These are phyloP conservation scores for Pseudois nayaur DNA, from an alignment of 2,113 vertebrate species.

Conservation along the genomic window DNA sequence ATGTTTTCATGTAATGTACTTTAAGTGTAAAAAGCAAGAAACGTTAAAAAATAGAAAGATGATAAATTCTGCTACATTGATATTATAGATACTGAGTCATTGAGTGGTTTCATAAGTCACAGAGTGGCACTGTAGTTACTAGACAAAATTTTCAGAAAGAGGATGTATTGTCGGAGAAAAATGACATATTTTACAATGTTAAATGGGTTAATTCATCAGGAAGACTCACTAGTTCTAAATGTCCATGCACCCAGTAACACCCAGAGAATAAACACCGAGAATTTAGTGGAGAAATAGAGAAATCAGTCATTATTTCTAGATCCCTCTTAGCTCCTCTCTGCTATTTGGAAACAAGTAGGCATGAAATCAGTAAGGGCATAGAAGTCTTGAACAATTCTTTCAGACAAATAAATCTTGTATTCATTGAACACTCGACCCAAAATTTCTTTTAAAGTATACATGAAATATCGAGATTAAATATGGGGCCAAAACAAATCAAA, in stretches of 20 bases:
- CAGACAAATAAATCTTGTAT: not conserved
- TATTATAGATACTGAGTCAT: no score
- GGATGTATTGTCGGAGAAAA: not conserved
- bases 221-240: not conserved
- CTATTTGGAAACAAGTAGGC: not conserved
- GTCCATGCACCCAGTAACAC: no score
- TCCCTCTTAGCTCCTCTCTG: not conserved
- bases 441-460: not conserved
- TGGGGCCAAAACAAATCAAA: not conserved
- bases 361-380: not conserved
- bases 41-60: not conserved
- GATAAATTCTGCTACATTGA: fast-evolving
- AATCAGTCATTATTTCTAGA: not conserved
- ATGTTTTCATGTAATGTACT: not conserved
- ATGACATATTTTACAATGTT: not conserved
- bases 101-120: not conserved
- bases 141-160: not conserved
- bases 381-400: not conserved
- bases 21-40: not conserved
- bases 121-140: not conserved
- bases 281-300: not conserved
- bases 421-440: fast-evolving
- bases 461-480: fast-evolving
- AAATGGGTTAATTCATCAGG: no score
- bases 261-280: not conserved